Percentiles rank a stretch among this genome's conserved stretches.
Evolutionary conservation across 2,113 vertebrate genomes (phyloP).

Genomic region (Natator depressus): DNA sequence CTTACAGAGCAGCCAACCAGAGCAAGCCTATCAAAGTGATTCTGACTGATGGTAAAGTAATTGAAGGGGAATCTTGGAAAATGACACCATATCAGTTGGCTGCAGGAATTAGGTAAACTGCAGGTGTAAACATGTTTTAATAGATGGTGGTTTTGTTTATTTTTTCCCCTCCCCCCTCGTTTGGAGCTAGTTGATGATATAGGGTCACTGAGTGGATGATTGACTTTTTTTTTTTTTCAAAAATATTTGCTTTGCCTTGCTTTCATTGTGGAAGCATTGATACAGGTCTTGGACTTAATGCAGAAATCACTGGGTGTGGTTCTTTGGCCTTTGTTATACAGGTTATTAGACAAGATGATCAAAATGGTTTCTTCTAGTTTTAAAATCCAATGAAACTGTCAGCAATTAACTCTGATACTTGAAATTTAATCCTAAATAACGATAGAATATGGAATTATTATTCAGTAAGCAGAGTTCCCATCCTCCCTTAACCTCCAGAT

Average conservation of each 20-base stretch:
- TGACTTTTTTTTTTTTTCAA: not conserved
- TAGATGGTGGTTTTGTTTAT: not conserved
- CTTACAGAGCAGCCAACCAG: conserved; percentile 47
- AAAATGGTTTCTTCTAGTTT: not conserved
- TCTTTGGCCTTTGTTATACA: not conserved
- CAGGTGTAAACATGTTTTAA: not conserved
- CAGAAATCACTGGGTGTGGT: not conserved
- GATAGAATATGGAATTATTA: not conserved
- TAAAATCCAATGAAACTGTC: not conserved
- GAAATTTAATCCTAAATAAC: not conserved
- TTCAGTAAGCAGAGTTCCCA: not conserved
- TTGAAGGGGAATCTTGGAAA: conserved; percentile 77
- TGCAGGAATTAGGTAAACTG: conserved; percentile 76
- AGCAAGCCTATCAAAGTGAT: conserved; percentile 71
- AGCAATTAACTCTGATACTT: not conserved
- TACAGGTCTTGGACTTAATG: not conserved
- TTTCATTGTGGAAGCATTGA: not conserved
- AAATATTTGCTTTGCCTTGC: not conserved
- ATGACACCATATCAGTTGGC: conserved; percentile 81
- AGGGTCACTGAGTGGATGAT: fast-evolving
- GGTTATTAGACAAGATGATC: not conserved
- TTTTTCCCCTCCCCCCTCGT: not conserved
- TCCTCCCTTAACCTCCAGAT: not conserved
- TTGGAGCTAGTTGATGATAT: not conserved
- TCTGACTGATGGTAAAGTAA: conserved; percentile 57